Percentiles rank a stretch among this genome's conserved stretches.
Evolutionary conservation across 2,113 vertebrate species (phyloP).

Genomic region (Chiloscyllium plagiosum): DNA sequence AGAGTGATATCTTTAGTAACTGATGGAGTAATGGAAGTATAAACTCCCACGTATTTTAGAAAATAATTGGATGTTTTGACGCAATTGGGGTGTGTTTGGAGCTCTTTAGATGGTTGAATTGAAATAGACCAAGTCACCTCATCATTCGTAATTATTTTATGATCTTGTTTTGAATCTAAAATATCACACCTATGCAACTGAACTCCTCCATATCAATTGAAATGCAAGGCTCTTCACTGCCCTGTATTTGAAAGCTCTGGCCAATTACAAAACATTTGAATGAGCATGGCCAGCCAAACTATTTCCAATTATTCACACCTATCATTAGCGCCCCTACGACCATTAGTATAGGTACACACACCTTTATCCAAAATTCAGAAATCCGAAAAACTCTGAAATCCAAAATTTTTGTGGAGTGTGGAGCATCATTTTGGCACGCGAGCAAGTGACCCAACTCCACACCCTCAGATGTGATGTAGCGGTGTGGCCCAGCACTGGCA

Average conservation of each 20-base stretch:
- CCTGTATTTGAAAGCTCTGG: background rate
- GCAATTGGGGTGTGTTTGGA: background rate
- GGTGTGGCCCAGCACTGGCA: no score
- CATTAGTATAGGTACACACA: no score
- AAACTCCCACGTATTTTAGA: background rate
- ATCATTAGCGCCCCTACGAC: no score
- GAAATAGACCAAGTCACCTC: background rate
- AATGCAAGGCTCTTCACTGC: background rate
- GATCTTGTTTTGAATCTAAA: background rate
- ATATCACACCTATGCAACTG: no score
- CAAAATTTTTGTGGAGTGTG: no score
- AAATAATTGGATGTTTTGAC: background rate
- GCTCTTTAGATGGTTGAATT: background rate
- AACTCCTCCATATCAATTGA: background rate
- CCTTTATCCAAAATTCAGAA: no score
- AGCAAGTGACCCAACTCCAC: no score
- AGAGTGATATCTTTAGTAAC: background rate
- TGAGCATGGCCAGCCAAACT: background rate
- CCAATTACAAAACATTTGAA: background rate
- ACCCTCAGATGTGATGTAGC: no score
- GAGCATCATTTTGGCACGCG: no score
- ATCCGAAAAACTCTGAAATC: no score
- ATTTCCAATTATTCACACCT: no score
- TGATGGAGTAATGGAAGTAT: background rate
- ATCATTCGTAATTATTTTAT: background rate